Evolutionary conservation across 1,140 invertebrate species (phyloP), one percentile per base, ranked within the genome.

Genomic region (Drosophila ficusphila): DNA sequence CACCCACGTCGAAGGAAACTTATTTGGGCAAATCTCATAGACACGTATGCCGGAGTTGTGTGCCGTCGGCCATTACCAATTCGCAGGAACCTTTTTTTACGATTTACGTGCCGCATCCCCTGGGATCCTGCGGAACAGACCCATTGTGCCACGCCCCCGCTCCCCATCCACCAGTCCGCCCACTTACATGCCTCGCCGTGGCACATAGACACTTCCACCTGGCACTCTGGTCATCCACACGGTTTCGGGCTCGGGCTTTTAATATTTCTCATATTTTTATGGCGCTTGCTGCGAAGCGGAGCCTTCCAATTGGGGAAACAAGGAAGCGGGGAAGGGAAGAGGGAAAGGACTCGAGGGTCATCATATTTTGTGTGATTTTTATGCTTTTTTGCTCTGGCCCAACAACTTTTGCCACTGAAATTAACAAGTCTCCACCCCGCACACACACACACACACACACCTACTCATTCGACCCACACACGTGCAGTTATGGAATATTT

Each of bases 221-320:
- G 54, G 31, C 38, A 72, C 39, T 72, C 56, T 51, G 56, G 70
- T 73, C 54, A 72, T 71, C 56, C 54, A 39, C 69, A 72, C 44
- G 67, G 67, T 41, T n/a, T n/a, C n/a, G n/a, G n/a, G n/a, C n/a
- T 33, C 14, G 38, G 60, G 72, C 81, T 86, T 85, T 85, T 85
- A 86, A 85, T 85, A 85, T 76, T 86, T 85, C 81, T 85, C 81
- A 85, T 85, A 85, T 85, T 85, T 85, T 85, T 86, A 85, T 85
- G 81, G 57, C 61, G 42, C 61, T 61, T 56, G 57, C 48, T 36
- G 75, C 12, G 48, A 42, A 46, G 39, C 60, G 58, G 27, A 60
- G 8, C 16, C 8, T 7, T 5, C 23, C n/a, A n/a, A n/a, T n/a
- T n/a, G n/a, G n/a, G n/a, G n/a, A n/a, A n/a, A n/a, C n/a, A n/a